Base-by-base conservation (phyloP, 2,113 vertebrate genomes). In the Halichoerus grypus region DNA sequence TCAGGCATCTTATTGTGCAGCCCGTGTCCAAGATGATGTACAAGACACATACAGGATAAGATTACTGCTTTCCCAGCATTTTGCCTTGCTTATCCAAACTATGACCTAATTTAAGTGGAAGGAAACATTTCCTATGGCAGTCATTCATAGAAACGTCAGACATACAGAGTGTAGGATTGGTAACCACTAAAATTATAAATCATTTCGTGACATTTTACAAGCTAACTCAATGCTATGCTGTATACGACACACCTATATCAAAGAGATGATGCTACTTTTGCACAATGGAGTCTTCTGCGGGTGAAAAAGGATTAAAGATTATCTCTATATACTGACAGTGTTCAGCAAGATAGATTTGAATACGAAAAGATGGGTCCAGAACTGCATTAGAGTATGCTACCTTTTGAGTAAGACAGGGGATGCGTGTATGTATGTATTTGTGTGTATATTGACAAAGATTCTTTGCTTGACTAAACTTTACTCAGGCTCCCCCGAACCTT, bases 231-330 rank as follows among this genome's bases (percentile, higher is more conserved):
- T 31, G 88, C 33, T 77, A 7, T 51, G 10, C 16, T 65, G 5
- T 63, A 16, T 88, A 63, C 10, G 53, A 36, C 13, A 31, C 4
- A 53, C 9, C 4, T 83, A 90, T 79, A 42, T 74, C 39, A 80
- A 77, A 53, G 51, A 87, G n/a, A 80, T 36, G 65, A 72, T 69
- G 57, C 2, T 83, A 49, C 7, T 31, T 49, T 31, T 36, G 69
- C 31, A 86, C 2, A 61, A 31, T 39, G 13, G 49, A 24, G 21
- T 76, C 24, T 86, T 94, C 71, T 88, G n/a, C 19, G 55, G 81
- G 49, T 80, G 61, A 93, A 39, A 94, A 86, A 96, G 31, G 31
- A 91, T 92, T 67, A 59, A 91, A 92, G 42, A 88, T 4, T 57
- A 71, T 91, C 33, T 85, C 65, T 79, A 18, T 79, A 31, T n/a